Evolutionary conservation across 1,140 invertebrate genomes (phyloP).

Genomic region (Drosophila sturtevanti): DNA sequence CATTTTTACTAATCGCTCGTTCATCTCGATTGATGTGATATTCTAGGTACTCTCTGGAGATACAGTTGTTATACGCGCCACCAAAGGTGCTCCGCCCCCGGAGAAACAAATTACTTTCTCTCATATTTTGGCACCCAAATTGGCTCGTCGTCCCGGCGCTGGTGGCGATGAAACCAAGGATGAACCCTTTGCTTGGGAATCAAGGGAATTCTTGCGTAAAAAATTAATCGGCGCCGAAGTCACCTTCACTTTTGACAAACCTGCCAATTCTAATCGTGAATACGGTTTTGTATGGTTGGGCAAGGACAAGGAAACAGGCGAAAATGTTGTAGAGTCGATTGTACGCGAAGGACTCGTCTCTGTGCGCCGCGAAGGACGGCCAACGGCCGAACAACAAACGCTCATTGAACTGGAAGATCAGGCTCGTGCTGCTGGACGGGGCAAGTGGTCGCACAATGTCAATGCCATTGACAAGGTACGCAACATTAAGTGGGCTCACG

Average conservation of each 20-base stretch:
- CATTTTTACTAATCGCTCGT: neutral
- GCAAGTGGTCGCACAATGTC: constrained; percentile 88
- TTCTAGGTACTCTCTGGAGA: constrained; percentile 94
- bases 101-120: constrained; percentile 95
- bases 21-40: neutral
- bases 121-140: constrained; percentile 95
- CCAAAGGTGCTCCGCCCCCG: constrained; percentile 91
- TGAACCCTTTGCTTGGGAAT: constrained; percentile 98
- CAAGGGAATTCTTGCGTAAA: constrained; percentile 95
- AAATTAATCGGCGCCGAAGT: constrained; percentile 96
- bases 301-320: constrained; percentile 89
- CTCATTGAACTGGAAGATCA: constrained; percentile 94
- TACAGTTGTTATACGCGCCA: constrained; percentile 93
- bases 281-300: constrained; percentile 95
- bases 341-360: constrained; percentile 94
- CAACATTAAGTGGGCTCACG: constrained; percentile 93
- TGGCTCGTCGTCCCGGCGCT: constrained; percentile 89
- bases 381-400: constrained; percentile 87
- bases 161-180: constrained; percentile 90
- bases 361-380: constrained; percentile 90
- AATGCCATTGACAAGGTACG: constrained; percentile 88
- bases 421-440: constrained; percentile 93
- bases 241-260: constrained; percentile 89
- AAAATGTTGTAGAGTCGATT: constrained; percentile 94
- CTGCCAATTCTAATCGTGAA: constrained; percentile 89